Evolutionary conservation across 2,888 invertebrate genomes (phyloP).

Genomic region (Synergus itoensis): DNA sequence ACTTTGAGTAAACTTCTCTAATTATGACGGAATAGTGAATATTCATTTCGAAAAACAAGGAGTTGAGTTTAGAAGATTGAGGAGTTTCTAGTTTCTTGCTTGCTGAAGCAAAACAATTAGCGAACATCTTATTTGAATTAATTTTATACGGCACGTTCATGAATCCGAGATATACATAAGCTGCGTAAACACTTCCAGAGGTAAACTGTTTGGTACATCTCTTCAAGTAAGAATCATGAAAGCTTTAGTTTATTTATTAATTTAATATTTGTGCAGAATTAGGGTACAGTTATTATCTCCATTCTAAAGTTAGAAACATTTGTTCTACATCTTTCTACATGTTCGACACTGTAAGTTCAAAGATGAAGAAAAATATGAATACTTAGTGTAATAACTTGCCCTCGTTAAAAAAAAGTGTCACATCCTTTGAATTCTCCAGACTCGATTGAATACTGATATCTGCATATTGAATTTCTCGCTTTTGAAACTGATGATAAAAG

Average conservation of each 20-base stretch:
- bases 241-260: neutral
- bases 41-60: no score
- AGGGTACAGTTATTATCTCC: no score
- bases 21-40: no score
- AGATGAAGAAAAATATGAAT: neutral
- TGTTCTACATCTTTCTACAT: no score
- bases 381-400: neutral
- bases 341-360: neutral
- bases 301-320: no score
- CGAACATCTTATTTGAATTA: slow-evolving; percentile 14
- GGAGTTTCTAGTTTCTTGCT: slow-evolving; percentile 30
- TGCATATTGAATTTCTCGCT: neutral
- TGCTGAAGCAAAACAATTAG: slow-evolving; percentile 29
- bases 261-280: neutral
- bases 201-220: neutral
- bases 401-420: neutral
- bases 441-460: neutral
- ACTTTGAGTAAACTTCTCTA: no score
- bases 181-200: neutral
- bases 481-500: neutral
- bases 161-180: slow-evolving; percentile 20
- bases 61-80: neutral
- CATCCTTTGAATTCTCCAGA: neutral
- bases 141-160: neutral
- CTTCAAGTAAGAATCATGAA: neutral